Evolutionary conservation across 37 sponge, comb jelly and placozoan species (phyloP), one percentile per base, ranked within the genome.

Genomic region (Halichondria panicea): DNA sequence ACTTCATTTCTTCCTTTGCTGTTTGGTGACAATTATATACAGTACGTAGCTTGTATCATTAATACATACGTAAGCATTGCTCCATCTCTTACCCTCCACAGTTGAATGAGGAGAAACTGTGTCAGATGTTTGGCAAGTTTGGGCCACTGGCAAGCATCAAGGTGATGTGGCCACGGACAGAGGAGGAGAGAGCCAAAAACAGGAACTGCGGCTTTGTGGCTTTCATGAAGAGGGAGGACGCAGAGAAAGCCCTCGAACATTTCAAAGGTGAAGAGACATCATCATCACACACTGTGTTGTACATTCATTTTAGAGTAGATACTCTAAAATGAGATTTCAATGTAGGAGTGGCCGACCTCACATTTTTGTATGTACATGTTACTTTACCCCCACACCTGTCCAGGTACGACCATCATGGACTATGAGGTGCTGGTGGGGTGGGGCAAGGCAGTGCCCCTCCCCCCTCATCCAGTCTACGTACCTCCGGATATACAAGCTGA

Each of bases 151-250:
- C 99, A 28, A 95, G 96, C 81, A 91, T 99, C 33, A 99, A 99
- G 83, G 95, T 99, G 58, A 99, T 99, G 99, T 99, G 99, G 99
- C 99, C 99, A 0, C 65, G 99, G 2, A 99, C 92, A 37, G 99
- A 99, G 24, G 99, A 99, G 77, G 99, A 99, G 83, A 77, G 82
- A 57, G 68, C 90, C 11, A 64, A 96, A 22, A 87, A 93, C 70
- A 84, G 78, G 57, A 99, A 95, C 82, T 99, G 96, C 75, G 99
- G 99, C 28, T 99, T 99, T 83, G 99, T 99, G 13, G 99, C 99
- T 4, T 99, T 84, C 88, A 99, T 99, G 99, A 88, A 82, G 53
- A 87, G 99, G 40, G 78, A 78, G 43, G 91, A 98, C 74, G 99
- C 87, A 39, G 93, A 83, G 24, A 78, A 80, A 52, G 90, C 89